A percentile compares a stretch with the other conserved stretches of the same genome.
Conservation (phyloP, 1,140 invertebrate species). For the Pemphigus obesinymphae region DNA sequence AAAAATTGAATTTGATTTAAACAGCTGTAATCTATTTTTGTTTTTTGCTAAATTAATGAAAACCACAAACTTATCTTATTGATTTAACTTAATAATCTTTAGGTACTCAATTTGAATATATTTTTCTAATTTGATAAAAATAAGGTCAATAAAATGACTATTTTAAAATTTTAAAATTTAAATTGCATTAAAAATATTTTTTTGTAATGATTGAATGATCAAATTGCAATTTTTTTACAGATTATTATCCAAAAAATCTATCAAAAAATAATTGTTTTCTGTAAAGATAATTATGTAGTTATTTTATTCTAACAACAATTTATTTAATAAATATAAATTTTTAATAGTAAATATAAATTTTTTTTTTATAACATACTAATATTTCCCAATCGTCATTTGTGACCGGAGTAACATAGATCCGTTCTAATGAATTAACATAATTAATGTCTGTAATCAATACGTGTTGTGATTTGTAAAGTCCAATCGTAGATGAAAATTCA, state of each 20-base stretch:
- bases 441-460: not conserved
- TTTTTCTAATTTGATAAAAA: too few relatives aligned
- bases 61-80: too few relatives aligned
- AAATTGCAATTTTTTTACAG: too few relatives aligned
- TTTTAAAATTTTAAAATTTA: too few relatives aligned
- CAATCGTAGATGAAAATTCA: not conserved
- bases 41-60: too few relatives aligned
- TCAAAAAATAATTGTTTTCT: not conserved
- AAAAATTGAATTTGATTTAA: too few relatives aligned
- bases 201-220: too few relatives aligned
- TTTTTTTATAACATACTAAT: not conserved
- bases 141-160: too few relatives aligned
- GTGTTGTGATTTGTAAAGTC: not conserved
- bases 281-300: not conserved
- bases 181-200: too few relatives aligned
- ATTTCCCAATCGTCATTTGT: slow-evolving; percentile 2
- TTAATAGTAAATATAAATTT: not conserved
- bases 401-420: not conserved
- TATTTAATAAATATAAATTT: not conserved
- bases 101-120: too few relatives aligned
- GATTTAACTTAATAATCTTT: too few relatives aligned
- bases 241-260: not conserved
- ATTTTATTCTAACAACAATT: not conserved
- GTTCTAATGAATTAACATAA: not conserved
- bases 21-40: too few relatives aligned